These are phyloP conservation scores for Aelia acuminata DNA, from an alignment of 2,888 invertebrate genomes.

Conservation along the genomic window DNA sequence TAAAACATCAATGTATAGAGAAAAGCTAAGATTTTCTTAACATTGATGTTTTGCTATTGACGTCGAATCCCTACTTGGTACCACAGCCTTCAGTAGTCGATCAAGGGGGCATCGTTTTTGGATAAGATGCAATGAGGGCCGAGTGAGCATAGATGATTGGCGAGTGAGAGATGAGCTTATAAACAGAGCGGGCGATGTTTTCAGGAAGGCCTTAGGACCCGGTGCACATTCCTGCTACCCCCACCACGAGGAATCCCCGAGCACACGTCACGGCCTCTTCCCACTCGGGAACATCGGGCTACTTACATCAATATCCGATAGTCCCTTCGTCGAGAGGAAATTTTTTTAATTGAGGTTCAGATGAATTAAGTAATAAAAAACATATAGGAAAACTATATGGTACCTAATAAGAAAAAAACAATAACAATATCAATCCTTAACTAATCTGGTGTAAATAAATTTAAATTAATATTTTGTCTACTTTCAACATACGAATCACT, in stretches of 20 bases:
- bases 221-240: slow-evolving; percentile 40
- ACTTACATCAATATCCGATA: slow-evolving; percentile 27
- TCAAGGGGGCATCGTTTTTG: not conserved
- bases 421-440: too few relatives aligned
- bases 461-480: too few relatives aligned
- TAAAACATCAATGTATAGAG: too few relatives aligned
- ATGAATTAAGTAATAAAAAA: too few relatives aligned
- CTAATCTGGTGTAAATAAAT: too few relatives aligned
- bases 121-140: not conserved
- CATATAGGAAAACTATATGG: too few relatives aligned
- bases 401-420: too few relatives aligned
- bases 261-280: slow-evolving; percentile 40
- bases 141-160: not conserved
- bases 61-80: not conserved
- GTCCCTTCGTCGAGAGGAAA: not conserved
- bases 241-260: slow-evolving; percentile 41
- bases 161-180: slow-evolving; percentile 30
- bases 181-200: slow-evolving; percentile 19
- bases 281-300: not conserved
- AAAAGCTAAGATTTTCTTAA: too few relatives aligned
- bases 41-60: too few relatives aligned
- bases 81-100: not conserved
- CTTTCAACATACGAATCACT: too few relatives aligned
- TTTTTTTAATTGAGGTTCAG: too few relatives aligned
- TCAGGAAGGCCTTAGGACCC: not conserved